Percentiles rank a stretch among this genome's conserved stretches.
phyloP scores from a whole-genome alignment of 2,888 invertebrate genomes.

The Lithophane ornitopus region DNA sequence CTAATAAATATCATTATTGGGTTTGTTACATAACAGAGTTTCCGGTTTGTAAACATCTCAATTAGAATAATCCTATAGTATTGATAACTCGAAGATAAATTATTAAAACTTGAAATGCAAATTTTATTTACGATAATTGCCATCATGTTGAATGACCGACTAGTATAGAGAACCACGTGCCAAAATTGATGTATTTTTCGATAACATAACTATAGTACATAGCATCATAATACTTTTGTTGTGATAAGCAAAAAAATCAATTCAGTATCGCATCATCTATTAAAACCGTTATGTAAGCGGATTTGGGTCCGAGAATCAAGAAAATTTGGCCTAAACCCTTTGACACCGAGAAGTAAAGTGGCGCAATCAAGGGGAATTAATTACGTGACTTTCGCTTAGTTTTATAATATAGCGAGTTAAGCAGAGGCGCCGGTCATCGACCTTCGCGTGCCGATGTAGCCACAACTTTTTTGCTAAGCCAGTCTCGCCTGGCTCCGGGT shows the following conservation, averaged over 20 bases:
- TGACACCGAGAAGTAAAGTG: constrained; percentile 58
- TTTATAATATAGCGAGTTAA: constrained; percentile 79
- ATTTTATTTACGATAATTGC: constrained; percentile 61
- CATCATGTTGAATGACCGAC: constrained; percentile 46
- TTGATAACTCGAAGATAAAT: constrained; percentile 59
- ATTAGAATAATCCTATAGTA: constrained; percentile 63
- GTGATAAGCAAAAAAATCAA: constrained; percentile 31
- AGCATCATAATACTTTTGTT: constrained; percentile 4
- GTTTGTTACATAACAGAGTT: constrained; percentile 72
- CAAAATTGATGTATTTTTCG: constrained; percentile 45
- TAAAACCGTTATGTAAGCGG: constrained; percentile 31
- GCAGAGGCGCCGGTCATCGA: constrained; percentile 82
- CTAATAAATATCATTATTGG: constrained; percentile 70
- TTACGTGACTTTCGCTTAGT: constrained; percentile 80
- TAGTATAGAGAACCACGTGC: constrained; percentile 59
- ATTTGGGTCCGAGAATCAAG: constrained; percentile 5
- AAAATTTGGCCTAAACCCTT: constrained; percentile 57
- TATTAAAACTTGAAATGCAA: constrained; percentile 64
- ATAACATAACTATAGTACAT: constrained; percentile 19
- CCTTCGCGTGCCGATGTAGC: constrained; percentile 79
- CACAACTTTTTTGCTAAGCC: constrained; percentile 86
- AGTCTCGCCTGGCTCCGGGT: constrained; percentile 78
- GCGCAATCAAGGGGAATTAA: constrained; percentile 67
- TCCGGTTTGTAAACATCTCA: constrained; percentile 67
- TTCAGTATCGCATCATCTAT: constrained; percentile 6